Conservation (phyloP, 2,113 vertebrate species). For the Panthera leo region DNA sequence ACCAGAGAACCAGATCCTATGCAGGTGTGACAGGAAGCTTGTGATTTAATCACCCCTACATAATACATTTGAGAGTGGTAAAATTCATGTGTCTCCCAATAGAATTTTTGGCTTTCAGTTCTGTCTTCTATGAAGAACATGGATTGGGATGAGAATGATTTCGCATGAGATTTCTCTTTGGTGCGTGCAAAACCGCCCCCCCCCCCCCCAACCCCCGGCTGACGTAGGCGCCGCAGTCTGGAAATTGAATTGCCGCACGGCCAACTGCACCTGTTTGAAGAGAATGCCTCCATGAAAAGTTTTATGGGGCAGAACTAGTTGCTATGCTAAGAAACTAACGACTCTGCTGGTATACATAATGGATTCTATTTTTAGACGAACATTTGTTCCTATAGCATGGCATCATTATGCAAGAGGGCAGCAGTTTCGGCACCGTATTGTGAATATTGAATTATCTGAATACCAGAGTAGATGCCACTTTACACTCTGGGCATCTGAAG, state of each 20-base stretch:
- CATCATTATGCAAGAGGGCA: slow-evolving; percentile 51
- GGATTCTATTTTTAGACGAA: slow-evolving; percentile 72
- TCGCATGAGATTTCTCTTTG: neutral
- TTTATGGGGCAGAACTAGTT: slow-evolving; percentile 73
- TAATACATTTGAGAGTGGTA: neutral
- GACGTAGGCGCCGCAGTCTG: neutral
- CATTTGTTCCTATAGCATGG: slow-evolving; percentile 62
- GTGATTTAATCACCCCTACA: neutral
- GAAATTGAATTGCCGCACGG: neutral
- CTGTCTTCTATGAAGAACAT: neutral
- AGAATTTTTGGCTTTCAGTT: neutral
- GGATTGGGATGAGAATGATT: neutral
- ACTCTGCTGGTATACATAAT: slow-evolving; percentile 64
- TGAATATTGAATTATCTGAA: slow-evolving; percentile 45
- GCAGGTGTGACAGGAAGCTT: neutral
- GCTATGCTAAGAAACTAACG: slow-evolving; percentile 63
- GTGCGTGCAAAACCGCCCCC: neutral
- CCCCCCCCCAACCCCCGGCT: neutral
- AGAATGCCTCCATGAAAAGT: slow-evolving; percentile 56
- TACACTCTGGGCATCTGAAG: neutral
- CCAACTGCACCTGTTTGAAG: slow-evolving; percentile 46
- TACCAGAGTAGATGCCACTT: neutral
- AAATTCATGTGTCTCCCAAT: neutral
- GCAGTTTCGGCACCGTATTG: neutral
- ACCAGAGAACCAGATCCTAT: neutral